Percentiles rank a stretch among this genome's conserved stretches.
Evolutionary conservation across 2,888 invertebrate species (phyloP).

Genomic region (Tryphoninae sp.): DNA sequence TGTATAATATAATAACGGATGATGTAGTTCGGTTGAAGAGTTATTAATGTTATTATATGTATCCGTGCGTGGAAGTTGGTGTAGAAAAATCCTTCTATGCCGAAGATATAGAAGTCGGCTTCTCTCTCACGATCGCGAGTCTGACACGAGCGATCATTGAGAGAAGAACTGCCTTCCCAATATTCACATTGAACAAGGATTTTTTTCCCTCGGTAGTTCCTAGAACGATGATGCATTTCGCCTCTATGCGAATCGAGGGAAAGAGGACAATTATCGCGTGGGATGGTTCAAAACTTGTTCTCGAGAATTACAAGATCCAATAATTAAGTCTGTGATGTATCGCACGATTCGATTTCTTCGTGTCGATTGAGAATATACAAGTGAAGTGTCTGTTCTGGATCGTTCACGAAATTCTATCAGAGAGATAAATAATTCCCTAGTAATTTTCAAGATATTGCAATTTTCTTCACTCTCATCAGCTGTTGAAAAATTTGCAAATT

Average conservation of each 20-base stretch:
- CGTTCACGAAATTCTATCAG: no score
- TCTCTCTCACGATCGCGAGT: not conserved
- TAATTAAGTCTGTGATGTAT: no score
- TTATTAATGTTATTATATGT: conserved; percentile 38
- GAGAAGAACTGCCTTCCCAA: not conserved
- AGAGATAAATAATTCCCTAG: no score
- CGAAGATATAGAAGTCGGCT: not conserved
- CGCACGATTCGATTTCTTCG: no score
- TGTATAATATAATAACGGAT: conserved; percentile 51
- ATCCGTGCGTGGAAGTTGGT: not conserved
- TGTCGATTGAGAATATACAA: no score
- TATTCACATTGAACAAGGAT: not conserved
- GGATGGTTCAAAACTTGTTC: no score
- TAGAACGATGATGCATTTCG: conserved; percentile 2
- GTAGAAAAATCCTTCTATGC: not conserved
- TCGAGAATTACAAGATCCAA: no score
- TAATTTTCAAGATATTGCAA: not conserved
- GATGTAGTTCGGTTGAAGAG: conserved; percentile 28
- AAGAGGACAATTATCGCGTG: no score
- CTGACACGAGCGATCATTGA: not conserved
- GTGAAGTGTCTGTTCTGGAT: no score
- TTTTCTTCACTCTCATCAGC: not conserved
- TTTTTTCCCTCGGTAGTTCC: not conserved
- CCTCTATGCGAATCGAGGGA: no score
- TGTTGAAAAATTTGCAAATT: not conserved